These are phyloP conservation scores for Helicolenus hilgendorfi DNA, from an alignment of 2,797 vertebrate genomes.

Conservation along the genomic window DNA sequence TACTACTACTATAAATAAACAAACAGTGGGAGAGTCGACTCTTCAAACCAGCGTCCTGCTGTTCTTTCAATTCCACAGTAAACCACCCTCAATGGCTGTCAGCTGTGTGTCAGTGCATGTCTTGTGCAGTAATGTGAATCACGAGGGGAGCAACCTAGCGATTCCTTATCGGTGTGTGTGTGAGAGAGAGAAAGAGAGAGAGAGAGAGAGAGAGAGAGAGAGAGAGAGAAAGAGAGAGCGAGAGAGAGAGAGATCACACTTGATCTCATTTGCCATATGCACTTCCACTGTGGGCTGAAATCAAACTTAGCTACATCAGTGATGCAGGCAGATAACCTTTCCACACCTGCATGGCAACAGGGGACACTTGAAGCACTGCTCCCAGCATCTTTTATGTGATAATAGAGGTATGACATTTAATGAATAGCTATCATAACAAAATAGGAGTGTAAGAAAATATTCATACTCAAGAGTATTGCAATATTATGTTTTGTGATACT, in stretches of 20 bases:
- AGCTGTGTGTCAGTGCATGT: constrained; percentile 70
- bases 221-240: no score
- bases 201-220: no score
- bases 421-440: neutral
- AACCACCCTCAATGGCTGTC: constrained; percentile 64
- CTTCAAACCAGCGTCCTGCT: constrained; percentile 10
- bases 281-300: constrained; percentile 24
- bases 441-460: no score
- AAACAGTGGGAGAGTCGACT: neutral
- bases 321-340: constrained; percentile 28
- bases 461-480: no score
- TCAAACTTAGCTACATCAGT: constrained; percentile 7
- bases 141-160: constrained; percentile 67
- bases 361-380: neutral
- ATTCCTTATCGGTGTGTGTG: constrained; percentile 21
- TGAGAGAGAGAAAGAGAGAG: neutral
- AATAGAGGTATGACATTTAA: constrained; percentile 21
- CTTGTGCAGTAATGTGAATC: constrained; percentile 80
- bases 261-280: constrained; percentile 20
- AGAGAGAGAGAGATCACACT: constrained; percentile 19
- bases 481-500: no score
- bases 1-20: neutral
- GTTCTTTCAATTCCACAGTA: constrained; percentile 51
- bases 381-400: neutral
- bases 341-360: constrained; percentile 31